phyloP scores from a whole-genome alignment of 2,113 vertebrate genomes.

The Phalacrocorax carbo region DNA sequence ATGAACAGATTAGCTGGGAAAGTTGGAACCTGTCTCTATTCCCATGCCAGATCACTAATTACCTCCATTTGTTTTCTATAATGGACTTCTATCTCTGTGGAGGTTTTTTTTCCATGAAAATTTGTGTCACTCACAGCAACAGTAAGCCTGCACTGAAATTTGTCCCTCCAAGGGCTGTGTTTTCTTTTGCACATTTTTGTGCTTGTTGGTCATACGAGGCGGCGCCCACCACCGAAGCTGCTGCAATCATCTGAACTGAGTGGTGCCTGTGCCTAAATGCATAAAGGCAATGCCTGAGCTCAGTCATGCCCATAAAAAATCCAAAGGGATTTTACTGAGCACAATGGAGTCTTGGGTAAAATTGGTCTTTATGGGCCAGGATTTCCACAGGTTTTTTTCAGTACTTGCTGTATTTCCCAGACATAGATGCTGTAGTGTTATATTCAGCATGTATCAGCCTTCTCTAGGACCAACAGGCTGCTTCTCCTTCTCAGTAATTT shows the following conservation, averaged over 20 bases:
- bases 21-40: not conserved
- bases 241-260: not conserved
- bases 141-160: not conserved
- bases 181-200: not conserved
- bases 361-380: not conserved
- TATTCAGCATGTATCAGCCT: not conserved
- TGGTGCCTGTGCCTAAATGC: not conserved
- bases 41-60: not conserved
- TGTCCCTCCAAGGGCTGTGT: not conserved
- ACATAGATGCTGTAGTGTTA: not conserved
- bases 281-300: not conserved
- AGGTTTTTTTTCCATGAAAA: not conserved
- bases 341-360: not conserved
- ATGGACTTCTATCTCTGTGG: not conserved
- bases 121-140: not conserved
- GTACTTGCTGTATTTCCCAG: not conserved
- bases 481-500: not conserved
- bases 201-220: fast-evolving
- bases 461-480: not conserved
- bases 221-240: not conserved
- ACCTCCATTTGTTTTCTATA: not conserved
- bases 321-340: not conserved
- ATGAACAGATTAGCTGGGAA: not conserved
- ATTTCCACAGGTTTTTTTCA: not conserved
- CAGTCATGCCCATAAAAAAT: not conserved